Base-by-base conservation (phyloP, 2,888 invertebrate genomes). In the Meta bourneti region DNA sequence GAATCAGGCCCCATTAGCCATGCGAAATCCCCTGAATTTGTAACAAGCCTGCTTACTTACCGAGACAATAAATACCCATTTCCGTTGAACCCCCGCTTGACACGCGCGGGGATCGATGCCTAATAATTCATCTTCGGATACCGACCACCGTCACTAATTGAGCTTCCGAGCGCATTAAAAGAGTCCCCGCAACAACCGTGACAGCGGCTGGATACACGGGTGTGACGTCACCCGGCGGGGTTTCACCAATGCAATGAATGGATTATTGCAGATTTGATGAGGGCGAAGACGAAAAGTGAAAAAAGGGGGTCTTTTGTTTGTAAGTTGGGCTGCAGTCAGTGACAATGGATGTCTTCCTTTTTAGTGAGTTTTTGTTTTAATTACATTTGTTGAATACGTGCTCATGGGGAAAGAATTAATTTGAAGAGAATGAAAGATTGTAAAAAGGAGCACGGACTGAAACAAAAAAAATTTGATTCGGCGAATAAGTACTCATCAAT, bases 81-180 rank as follows among this genome's bases (percentile, higher is more conserved):
- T 34, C 34, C 34, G 34, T 34, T 61, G 61, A 16, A 83, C 81
- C 69, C 75, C 77, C 51, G 75, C n/a, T 70, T 70, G 48, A 9
- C 72, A 80, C 7, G 51, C 16, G 75, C 51, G 9, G 5, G 80
- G 81, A 88, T 88, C 88, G 81, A 74, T 88, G 88, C 71, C 49
- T 88, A 75, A 81, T 81, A 81, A 88, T 69, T 81, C 74, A 75
- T 72, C 7, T 61, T 70, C 80, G 7, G 8, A 51, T 19, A 20
- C 19, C 61, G 54, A 54, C 9, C 74, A 54, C 49, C 72, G 54
- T 71, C 19, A 51, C 52, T 81, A 81, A 88, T 81, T 88, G 88
- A 74, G 88, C 72, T 75, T n/a, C 34, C 81, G 61, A 80, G 88
- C 88, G 81, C 75, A 88, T 61, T 81, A 69, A 88, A 88, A 69